Base-by-base conservation (phyloP, 2,797 vertebrate species). In the Mormyrus hasselquistii region DNA sequence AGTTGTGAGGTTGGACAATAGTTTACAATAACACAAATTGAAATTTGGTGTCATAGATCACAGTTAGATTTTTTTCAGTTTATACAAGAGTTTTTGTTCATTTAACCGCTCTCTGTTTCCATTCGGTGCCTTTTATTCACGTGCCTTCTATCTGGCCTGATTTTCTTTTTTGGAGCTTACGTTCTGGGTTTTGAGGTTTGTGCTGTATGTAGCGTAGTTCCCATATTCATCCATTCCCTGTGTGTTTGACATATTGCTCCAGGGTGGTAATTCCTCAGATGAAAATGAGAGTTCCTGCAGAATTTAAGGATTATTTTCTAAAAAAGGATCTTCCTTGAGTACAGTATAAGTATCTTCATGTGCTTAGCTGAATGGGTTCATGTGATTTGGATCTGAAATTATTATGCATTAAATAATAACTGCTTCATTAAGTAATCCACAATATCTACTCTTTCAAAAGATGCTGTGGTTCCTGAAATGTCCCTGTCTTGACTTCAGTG, bases 251-350 rank as follows among this genome's bases (percentile, higher is more conserved):
- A 52, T 22, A 53, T 53, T 50, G 47, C 83, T 52, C 49, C n/a
- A 16, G 44, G n/a, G 9, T 34, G 14, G 50, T 85, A 79, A 79
- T 79, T 38, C 38, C 38, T 79, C 38, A 69, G 62, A 73, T 79
- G 7, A 44, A 79, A 79, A 79, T 44, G 34, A 79, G 38, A 79
- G 73, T 44, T 44, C 38, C 38, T 79, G 16, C 73, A 79, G 34
- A 79, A 79, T 79, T 79, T 79, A 79, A 79, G 73, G 73, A 44
- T 79, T 44, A 44, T 79, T 44, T 79, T 79, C 9, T 69, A 69
- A 34, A 69, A 34, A 69, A 16, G 25, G 29, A 73, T 73, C 65
- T 73, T 34, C 65, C 4, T 73, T 73, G 65, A 73, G 65, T 14
- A 38, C 38, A 73, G 65, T 14, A 38, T 73, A 29, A 29, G 3